These are phyloP conservation scores for Phocides pigmalion DNA, from an alignment of 1,140 invertebrate genomes.

Conservation along the genomic window DNA sequence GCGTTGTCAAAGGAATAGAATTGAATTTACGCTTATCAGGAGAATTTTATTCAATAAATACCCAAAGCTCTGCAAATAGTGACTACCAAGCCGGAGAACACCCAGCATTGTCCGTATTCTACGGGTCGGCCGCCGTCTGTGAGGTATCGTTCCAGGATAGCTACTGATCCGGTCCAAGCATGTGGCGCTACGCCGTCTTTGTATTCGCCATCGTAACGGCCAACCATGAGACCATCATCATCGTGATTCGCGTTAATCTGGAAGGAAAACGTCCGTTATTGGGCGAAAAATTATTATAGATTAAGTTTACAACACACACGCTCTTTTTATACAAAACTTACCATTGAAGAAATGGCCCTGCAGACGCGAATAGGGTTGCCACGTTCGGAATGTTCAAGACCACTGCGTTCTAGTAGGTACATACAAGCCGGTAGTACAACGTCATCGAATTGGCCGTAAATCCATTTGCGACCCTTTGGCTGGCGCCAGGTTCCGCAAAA, in stretches of 20 bases:
- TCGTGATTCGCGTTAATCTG: slow-evolving; percentile 85
- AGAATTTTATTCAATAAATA: slow-evolving; percentile 32
- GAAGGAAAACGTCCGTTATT: slow-evolving; percentile 51
- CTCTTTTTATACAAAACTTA: slow-evolving; percentile 66
- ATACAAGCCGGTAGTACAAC: slow-evolving; percentile 86
- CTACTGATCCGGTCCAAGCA: slow-evolving; percentile 88
- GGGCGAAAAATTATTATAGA: too few species aligned
- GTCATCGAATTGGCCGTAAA: slow-evolving; percentile 90
- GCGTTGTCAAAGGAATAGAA: neutral
- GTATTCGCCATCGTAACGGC: slow-evolving; percentile 90
- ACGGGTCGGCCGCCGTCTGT: slow-evolving; percentile 87
- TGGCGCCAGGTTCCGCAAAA: slow-evolving; percentile 88
- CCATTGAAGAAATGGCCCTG: slow-evolving; percentile 88
- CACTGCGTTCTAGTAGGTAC: slow-evolving; percentile 86
- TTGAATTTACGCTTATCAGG: neutral
- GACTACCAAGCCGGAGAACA: slow-evolving; percentile 89
- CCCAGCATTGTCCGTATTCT: slow-evolving; percentile 93
- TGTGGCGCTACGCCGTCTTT: slow-evolving; percentile 86
- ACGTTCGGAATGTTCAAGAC: slow-evolving; percentile 85
- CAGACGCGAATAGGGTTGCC: slow-evolving; percentile 88
- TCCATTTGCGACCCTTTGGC: slow-evolving; percentile 88
- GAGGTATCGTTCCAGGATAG: slow-evolving; percentile 88
- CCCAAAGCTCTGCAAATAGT: slow-evolving; percentile 86
- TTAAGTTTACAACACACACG: too few species aligned
- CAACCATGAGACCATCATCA: slow-evolving; percentile 88